Percentiles rank a stretch among this genome's conserved stretches.
Evolutionary conservation across 2,888 invertebrate genomes (phyloP).

Genomic region (Brachyopa scutellaris): DNA sequence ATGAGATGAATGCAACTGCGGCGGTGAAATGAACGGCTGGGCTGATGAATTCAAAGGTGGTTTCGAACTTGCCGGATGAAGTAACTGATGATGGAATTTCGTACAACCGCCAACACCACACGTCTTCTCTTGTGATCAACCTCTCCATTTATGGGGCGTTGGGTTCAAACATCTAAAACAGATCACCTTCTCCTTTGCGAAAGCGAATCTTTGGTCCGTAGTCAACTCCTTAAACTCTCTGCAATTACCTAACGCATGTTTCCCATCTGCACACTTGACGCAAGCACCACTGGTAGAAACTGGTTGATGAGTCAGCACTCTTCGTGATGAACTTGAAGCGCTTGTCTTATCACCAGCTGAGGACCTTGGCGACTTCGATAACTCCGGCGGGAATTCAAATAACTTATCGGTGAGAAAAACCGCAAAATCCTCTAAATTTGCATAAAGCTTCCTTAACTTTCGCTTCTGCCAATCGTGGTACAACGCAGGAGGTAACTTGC

Average conservation of each 20-base stretch:
- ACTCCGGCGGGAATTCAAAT: too few relatives aligned
- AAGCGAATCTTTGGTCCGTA: background rate
- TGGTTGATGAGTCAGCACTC: constrained; percentile 9
- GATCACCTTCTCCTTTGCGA: background rate
- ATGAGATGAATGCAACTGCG: constrained; percentile 21
- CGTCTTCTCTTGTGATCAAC: constrained; percentile 3
- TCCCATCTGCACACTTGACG: background rate
- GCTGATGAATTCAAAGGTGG: too few relatives aligned
- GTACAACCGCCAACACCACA: constrained; percentile 5
- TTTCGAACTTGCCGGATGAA: too few relatives aligned
- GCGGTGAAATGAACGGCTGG: too few relatives aligned
- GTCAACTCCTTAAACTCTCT: background rate
- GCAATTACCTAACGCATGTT: background rate
- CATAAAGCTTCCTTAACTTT: background rate
- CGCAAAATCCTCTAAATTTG: background rate
- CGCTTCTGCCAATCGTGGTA: background rate
- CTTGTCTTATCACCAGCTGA: too few relatives aligned
- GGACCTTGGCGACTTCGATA: too few relatives aligned
- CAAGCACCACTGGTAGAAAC: background rate
- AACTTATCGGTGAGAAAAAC: background rate
- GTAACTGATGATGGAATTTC: background rate
- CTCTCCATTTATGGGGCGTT: background rate
- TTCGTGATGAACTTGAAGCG: too few relatives aligned
- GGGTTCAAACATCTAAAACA: background rate
- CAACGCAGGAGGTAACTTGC: too few relatives aligned